A percentile compares a stretch with the other conserved stretches of the same genome.
phyloP scores from a whole-genome alignment of 2,888 invertebrate species.

The Biston betularia region DNA sequence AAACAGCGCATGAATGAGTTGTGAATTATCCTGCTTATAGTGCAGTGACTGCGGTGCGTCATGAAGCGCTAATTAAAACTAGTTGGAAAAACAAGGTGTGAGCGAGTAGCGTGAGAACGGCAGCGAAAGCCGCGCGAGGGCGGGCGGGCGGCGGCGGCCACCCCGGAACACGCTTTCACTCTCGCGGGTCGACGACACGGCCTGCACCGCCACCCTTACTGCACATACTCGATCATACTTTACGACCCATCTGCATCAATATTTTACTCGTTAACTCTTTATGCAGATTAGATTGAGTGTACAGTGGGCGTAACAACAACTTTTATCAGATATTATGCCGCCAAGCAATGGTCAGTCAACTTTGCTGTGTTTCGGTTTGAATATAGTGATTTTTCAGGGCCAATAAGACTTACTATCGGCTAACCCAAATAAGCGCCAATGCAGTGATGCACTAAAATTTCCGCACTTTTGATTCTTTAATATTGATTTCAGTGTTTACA shows the following conservation, averaged over 20 bases:
- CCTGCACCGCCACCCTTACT: slow-evolving; percentile 73
- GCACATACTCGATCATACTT: slow-evolving; percentile 58
- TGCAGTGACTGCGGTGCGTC: slow-evolving; percentile 23
- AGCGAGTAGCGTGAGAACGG: slow-evolving; percentile 69
- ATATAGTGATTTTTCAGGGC: too few relatives aligned
- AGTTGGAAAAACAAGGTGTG: slow-evolving; percentile 70
- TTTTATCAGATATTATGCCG: not conserved
- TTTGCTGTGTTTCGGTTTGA: too few relatives aligned
- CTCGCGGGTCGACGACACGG: slow-evolving; percentile 83
- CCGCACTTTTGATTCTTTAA: slow-evolving; percentile 66
- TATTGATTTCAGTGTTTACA: slow-evolving; percentile 84
- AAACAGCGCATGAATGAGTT: not conserved
- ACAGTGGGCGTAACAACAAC: not conserved
- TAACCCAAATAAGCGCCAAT: too few relatives aligned
- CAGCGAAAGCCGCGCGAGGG: slow-evolving; percentile 81
- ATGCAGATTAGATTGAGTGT: slow-evolving; percentile 3
- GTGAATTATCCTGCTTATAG: slow-evolving; percentile 13
- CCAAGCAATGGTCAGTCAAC: too few relatives aligned
- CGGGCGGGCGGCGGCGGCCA: slow-evolving; percentile 68
- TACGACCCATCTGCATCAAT: slow-evolving; percentile 31
- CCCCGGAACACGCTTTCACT: slow-evolving; percentile 84
- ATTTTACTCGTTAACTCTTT: slow-evolving; percentile 10
- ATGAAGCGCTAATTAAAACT: slow-evolving; percentile 63
- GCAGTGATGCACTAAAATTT: slow-evolving; percentile 31
- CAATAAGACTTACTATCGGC: too few relatives aligned